These are phyloP conservation scores for Drusus annulatus DNA, from an alignment of 1,140 invertebrate genomes.

Conservation along the genomic window DNA sequence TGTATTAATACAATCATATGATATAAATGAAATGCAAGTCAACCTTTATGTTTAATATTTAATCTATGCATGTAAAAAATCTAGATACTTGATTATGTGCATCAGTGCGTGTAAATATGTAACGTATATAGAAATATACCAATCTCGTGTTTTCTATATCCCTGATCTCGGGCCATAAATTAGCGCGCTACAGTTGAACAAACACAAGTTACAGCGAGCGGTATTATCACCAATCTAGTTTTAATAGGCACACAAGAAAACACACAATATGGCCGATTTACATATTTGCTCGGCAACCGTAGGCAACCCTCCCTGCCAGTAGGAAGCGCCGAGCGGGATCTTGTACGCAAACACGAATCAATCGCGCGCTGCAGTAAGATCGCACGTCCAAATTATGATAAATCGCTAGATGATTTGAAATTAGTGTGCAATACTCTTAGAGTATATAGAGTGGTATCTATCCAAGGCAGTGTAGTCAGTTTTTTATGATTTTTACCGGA, in stretches of 20 bases:
- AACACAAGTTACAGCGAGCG: neutral
- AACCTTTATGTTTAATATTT: too few relatives aligned
- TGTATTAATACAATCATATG: too few relatives aligned
- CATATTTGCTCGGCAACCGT: slow-evolving; percentile 28
- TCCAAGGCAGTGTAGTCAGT: too few relatives aligned
- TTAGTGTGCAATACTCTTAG: too few relatives aligned
- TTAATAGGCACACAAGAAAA: slow-evolving; percentile 44
- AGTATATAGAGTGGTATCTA: too few relatives aligned
- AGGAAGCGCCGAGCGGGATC: neutral
- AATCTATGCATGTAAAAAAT: too few relatives aligned
- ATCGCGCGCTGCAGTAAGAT: neutral
- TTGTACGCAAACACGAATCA: neutral
- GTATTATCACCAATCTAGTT: slow-evolving; percentile 45
- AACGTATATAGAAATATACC: too few relatives aligned
- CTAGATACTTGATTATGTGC: too few relatives aligned
- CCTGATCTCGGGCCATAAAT: slow-evolving; percentile 16
- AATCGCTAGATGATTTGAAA: neutral
- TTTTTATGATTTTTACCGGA: too few relatives aligned
- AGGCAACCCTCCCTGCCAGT: neutral
- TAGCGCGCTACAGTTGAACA: neutral
- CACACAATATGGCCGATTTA: slow-evolving; percentile 43
- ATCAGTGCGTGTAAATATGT: too few relatives aligned
- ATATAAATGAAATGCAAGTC: too few relatives aligned
- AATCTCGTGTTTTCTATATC: too few relatives aligned
- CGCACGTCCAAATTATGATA: neutral